Percentiles rank a stretch among this genome's conserved stretches.
phyloP scores from a whole-genome alignment of 1,140 invertebrate species.

The Andrena cerasifolii region DNA sequence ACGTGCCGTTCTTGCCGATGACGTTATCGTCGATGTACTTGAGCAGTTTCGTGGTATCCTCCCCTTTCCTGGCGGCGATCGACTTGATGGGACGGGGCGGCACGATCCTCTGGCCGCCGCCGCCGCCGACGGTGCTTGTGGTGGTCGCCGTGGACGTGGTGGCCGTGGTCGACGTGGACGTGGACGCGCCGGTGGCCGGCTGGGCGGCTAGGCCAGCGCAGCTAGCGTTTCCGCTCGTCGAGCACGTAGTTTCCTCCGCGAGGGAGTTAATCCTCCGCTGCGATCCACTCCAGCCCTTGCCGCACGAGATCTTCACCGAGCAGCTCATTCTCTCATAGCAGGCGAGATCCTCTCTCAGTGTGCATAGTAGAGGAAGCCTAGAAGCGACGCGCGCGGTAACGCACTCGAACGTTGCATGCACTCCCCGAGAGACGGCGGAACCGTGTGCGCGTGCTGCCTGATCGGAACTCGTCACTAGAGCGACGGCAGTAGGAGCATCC shows the following conservation, averaged over 20 bases:
- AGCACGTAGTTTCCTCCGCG: conserved; percentile 72
- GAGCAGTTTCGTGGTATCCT: conserved; percentile 87
- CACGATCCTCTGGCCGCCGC: conserved; percentile 46
- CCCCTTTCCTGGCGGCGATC: conserved; percentile 82
- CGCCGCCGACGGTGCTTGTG: not conserved
- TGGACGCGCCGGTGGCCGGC: conserved; percentile 29
- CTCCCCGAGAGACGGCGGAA: too few relatives aligned
- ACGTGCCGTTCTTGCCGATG: conserved; percentile 90
- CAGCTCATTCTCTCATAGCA: conserved; percentile 80
- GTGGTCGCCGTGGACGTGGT: conserved; percentile 17
- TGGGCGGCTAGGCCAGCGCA: conserved; percentile 43
- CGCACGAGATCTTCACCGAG: conserved; percentile 79
- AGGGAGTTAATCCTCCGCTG: conserved; percentile 78
- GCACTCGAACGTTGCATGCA: conserved; percentile 26
- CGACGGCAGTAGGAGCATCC: conserved; percentile 4
- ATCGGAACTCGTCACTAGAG: not conserved
- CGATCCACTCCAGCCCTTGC: conserved; percentile 78
- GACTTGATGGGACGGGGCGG: conserved; percentile 75
- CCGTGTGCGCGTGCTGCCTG: not conserved
- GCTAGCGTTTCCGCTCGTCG: conserved; percentile 17
- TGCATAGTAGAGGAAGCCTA: conserved; percentile 54
- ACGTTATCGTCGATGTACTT: conserved; percentile 91
- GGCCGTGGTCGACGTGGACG: conserved; percentile 5
- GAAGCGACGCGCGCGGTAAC: conserved; percentile 23
- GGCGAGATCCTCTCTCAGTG: conserved; percentile 41